phyloP scores from a whole-genome alignment of 2,797 vertebrate genomes.

The Macrochelys suwanniensis region DNA sequence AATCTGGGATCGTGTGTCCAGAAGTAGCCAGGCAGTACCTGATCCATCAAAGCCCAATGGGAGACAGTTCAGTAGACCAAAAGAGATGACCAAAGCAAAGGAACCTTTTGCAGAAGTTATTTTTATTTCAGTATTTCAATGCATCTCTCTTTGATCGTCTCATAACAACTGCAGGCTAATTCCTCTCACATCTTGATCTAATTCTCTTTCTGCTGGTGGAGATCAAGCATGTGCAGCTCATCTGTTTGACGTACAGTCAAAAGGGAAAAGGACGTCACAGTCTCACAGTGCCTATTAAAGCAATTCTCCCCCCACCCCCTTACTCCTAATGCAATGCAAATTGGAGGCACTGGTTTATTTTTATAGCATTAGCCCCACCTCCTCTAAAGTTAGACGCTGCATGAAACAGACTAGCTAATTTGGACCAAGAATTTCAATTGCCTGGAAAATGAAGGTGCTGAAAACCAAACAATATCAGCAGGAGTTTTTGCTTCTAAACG shows the following conservation, averaged over 20 bases:
- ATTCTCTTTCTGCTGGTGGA: slow-evolving; percentile 30
- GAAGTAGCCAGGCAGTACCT: not conserved
- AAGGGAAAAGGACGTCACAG: not conserved
- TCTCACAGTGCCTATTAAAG: not conserved
- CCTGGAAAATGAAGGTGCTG: slow-evolving; percentile 43
- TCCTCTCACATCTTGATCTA: not conserved
- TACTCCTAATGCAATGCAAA: not conserved
- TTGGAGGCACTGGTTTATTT: slow-evolving; percentile 24
- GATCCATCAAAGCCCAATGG: not conserved
- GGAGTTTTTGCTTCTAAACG: not conserved
- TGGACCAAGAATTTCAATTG: slow-evolving; percentile 8
- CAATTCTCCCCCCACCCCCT: not conserved
- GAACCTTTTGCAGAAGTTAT: not conserved
- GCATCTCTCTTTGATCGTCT: not conserved
- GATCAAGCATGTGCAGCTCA: slow-evolving; percentile 20
- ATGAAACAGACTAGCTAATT: slow-evolving; percentile 14
- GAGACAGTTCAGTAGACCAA: not conserved
- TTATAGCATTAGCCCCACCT: slow-evolving; percentile 21
- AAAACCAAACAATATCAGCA: not conserved
- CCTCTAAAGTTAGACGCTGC: slow-evolving; percentile 28
- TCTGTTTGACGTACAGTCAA: not conserved
- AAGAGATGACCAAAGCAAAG: not conserved
- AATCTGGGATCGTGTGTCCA: fast-evolving
- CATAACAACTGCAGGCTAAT: not conserved
- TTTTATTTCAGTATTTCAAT: not conserved